Percentiles rank a stretch among this genome's conserved stretches.
Evolutionary conservation across 2,797 vertebrate species (phyloP).

Genomic region (Hirundo rustica): DNA sequence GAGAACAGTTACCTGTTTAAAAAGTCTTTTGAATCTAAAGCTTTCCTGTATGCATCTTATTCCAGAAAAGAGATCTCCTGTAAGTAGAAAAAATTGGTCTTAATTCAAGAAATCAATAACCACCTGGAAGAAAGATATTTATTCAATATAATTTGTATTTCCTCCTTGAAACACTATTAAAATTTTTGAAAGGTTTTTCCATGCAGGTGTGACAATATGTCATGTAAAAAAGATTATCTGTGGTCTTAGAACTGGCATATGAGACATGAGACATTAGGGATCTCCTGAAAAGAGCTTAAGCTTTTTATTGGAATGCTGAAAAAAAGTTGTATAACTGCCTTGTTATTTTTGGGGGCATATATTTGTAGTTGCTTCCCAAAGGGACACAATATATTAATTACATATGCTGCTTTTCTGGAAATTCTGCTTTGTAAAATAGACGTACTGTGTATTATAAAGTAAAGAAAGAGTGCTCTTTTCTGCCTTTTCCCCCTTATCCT

Average conservation of each 20-base stretch:
- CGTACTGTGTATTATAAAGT: neutral
- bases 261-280: neutral
- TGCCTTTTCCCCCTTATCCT: neutral
- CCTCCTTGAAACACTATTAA: neutral
- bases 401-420: neutral
- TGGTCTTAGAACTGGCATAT: neutral
- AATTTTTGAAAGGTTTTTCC: neutral
- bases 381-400: slow-evolving; percentile 18
- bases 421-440: slow-evolving; percentile 17
- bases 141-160: neutral
- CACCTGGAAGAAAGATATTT: neutral
- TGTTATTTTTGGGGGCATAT: neutral
- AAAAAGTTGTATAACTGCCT: neutral
- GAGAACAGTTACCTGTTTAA: neutral
- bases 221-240: neutral
- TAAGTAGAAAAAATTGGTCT: neutral
- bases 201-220: neutral
- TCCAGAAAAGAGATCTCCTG: neutral
- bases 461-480: neutral
- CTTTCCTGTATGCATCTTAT: neutral
- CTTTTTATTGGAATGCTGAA: neutral
- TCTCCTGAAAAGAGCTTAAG: neutral
- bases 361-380: neutral
- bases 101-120: neutral
- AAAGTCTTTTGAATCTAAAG: neutral